Conservation (phyloP, 2,797 vertebrate genomes). For the Darevskia mixta region DNA sequence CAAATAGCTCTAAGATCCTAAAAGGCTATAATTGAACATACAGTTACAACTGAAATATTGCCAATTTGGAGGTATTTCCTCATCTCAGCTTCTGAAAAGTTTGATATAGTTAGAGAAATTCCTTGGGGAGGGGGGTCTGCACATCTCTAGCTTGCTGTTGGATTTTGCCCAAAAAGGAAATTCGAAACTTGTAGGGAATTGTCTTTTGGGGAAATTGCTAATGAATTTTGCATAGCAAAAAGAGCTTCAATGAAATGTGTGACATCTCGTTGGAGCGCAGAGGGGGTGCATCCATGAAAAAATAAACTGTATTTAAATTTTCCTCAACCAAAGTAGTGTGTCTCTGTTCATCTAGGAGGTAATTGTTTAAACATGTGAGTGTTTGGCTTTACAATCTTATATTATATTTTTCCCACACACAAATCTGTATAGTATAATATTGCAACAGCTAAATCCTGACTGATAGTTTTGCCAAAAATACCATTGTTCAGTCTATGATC, state of each 20-base stretch:
- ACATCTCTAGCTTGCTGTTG: not conserved
- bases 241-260: not conserved
- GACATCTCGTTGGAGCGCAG: not conserved
- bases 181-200: not conserved
- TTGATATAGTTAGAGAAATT: not conserved
- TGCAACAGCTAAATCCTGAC: conserved; percentile 64
- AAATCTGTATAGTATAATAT: conserved; percentile 45
- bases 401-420: not conserved
- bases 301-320: no score
- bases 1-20: not conserved
- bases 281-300: no score
- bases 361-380: not conserved
- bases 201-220: not conserved
- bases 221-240: not conserved
- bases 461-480: conserved; percentile 69
- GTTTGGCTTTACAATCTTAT: conserved; percentile 33
- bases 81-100: not conserved
- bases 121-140: fast-evolving
- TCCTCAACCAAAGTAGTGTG: no score
- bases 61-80: not conserved
- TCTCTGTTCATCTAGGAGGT: no score
- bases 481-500: conserved; percentile 71
- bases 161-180: not conserved
- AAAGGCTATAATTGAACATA: not conserved
- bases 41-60: not conserved